Base-by-base conservation (phyloP, 2,113 vertebrate species). In the Anser cygnoides region DNA sequence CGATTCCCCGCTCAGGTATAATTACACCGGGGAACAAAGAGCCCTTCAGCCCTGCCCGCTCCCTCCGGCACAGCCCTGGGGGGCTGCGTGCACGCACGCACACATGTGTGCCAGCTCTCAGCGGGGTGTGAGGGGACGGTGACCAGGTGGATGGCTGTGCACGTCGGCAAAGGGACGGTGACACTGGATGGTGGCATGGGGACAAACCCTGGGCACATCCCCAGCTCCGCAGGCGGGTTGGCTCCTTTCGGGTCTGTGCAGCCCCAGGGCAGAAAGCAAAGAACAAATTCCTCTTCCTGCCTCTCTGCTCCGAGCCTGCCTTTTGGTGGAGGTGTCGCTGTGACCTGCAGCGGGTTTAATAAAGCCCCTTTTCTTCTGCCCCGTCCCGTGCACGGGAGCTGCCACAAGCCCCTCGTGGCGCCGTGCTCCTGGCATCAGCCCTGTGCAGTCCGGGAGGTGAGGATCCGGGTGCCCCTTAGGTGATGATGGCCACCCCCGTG, bases 1-100 rank as follows among this genome's bases (percentile, higher is more conserved):
- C 89, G 81, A 96, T 97, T 97, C 95, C 92, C 46, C 17, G 73
- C 89, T 76, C 68, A 68, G 95, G 85, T 97, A 96, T 95, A 96
- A 95, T 97, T 97, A 94, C 96, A 91, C 3, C 1, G 58, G 70
- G 73, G 81, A 96, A 97, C 97, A 97, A 96, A 95, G 96, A 92
- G 81, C 94, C 95, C 91, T 97, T 97, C 68, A 96, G 74, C 52
- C 39, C 55, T 55, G 43, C 73, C 84, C 2, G 1, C 41, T 75
- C 54, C 63, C 54, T 71, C 65, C 33, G 7, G 80, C 80, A 9
- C 67, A 23, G 74, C 62, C 67, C 46, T 1, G 2, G 22, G 54
- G 23, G 71, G n/a, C 83, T 68, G 54, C 1, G 13, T 39, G 37
- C 61, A 16, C 28, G 39, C 62, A 29, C 13, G 18, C n/a, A 20